Base-by-base conservation (phyloP, 2,888 invertebrate species). In the Fragum fragum region DNA sequence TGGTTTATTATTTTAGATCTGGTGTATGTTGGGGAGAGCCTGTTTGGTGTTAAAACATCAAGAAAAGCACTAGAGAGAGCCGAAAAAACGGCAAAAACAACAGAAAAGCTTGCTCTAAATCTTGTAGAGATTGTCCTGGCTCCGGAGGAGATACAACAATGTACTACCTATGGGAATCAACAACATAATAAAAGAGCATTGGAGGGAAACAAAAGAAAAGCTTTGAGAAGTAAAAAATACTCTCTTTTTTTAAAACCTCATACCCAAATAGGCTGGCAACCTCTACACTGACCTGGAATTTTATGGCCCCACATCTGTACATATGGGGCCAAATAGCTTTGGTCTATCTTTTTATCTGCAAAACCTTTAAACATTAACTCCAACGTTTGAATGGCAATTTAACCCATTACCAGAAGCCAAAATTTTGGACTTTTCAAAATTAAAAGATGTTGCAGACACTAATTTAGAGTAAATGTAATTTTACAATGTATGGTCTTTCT, bases 1-100 rank as follows among this genome's bases (percentile, higher is more conserved):
- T 47, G 47, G 47, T 47, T 57, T 26, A 26, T 57, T 21, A 57
- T 57, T 57, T 26, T 14, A 57, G 57, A 57, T 57, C 57, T 57
- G 23, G 23, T 57, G 26, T 26, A 57, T 57, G 57, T 57, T 57
- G 57, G 57, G 11, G 57, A 57, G 6, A 23, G 23, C 57, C 23
- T 21, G 11, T 57, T 23, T 57, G 57, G 57, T 23, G 26, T 57
- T n/a, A 23, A 26, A 57, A 26, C 26, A 26, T 26, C 26, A 21
- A 57, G 26, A 57, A 23, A 57, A 26, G 23, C 57, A 7, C 57
- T 57, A 7, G 57, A 57, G 26, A 57, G 57, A 57, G 23, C 26
- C 23, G 57, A 57, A 26, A 57, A 57, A 57, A 57, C 26, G 23
- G 57, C 57, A 1, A 57, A 57, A 57, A 26, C 57, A 21, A 5